A percentile compares a stretch with the other conserved stretches of the same genome.
phyloP scores from a whole-genome alignment of 2,113 vertebrate species.

The Vidua chalybeata region DNA sequence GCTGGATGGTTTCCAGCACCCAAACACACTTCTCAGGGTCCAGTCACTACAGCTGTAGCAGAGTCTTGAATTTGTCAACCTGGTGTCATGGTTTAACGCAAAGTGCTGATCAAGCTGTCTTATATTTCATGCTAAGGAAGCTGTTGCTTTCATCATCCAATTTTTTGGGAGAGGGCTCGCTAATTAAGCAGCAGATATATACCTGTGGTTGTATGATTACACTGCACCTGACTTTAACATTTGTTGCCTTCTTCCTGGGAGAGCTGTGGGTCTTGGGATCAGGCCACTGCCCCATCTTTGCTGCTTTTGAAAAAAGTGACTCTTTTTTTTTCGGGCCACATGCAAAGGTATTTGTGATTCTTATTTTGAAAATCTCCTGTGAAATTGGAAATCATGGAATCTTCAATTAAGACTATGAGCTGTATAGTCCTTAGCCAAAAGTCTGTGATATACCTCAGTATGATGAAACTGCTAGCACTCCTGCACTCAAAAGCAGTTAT shows the following conservation, averaged over 20 bases:
- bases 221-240: not conserved
- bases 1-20: not conserved
- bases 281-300: not conserved
- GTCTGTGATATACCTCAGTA: not conserved
- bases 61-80: not conserved
- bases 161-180: not conserved
- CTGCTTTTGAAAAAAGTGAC: not conserved
- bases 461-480: not conserved
- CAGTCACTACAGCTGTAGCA: not conserved
- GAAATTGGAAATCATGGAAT: not conserved
- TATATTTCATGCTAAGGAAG: not conserved
- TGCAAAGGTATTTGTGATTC: not conserved
- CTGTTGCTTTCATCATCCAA: not conserved
- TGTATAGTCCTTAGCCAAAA: not conserved
- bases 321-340: not conserved
- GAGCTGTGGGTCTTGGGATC: not conserved
- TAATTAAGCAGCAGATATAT: not conserved
- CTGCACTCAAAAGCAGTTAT: not conserved
- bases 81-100: not conserved
- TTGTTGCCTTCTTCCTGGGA: not conserved
- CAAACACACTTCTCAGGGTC: not conserved
- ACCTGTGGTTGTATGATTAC: not conserved
- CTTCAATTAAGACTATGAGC: not conserved
- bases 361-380: not conserved
- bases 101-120: not conserved